A percentile compares a stretch with the other conserved stretches of the same genome.
Conservation (phyloP, 92 coral and sea anemone genomes). For the Porites lobata region DNA sequence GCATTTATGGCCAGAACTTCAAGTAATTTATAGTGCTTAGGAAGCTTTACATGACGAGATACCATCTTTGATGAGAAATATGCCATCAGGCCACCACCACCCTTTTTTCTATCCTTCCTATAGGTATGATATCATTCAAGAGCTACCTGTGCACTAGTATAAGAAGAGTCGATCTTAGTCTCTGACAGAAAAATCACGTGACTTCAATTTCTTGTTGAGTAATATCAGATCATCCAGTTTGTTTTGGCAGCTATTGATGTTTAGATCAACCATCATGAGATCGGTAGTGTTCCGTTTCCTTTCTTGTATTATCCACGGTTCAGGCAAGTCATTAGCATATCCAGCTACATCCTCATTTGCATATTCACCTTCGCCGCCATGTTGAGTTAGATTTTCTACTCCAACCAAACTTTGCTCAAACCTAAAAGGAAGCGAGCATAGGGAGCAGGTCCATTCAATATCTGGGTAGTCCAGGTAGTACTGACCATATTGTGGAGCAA, state of each 20-base stretch:
- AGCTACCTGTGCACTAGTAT: constrained; percentile 43
- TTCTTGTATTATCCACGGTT: neutral
- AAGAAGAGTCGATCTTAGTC: constrained; percentile 43
- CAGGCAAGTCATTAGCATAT: constrained; percentile 26
- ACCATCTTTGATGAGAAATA: constrained; percentile 52
- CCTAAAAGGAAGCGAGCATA: constrained; percentile 31
- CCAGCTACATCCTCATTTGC: constrained; percentile 4
- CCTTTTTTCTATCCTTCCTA: constrained; percentile 46
- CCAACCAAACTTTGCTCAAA: neutral
- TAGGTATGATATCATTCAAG: constrained; percentile 54
- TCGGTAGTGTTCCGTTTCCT: constrained; percentile 4
- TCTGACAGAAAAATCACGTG: constrained; percentile 41
- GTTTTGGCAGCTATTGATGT: neutral
- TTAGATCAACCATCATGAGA: neutral
- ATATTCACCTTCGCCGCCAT: constrained; percentile 21
- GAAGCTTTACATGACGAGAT: constrained; percentile 47
- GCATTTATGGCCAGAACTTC: constrained; percentile 55
- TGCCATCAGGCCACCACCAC: constrained; percentile 54
- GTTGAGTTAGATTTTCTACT: neutral
- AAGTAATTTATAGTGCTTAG: constrained; percentile 52
- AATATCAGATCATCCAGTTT: constrained; percentile 7
- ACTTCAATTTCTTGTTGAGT: constrained; percentile 19
- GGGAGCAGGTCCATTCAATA: constrained; percentile 39
- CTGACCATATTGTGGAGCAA: neutral
- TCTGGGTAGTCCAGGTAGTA: constrained; percentile 29